Evolutionary conservation across 2,888 invertebrate species (phyloP).

Genomic region (Caradrina kadenii): DNA sequence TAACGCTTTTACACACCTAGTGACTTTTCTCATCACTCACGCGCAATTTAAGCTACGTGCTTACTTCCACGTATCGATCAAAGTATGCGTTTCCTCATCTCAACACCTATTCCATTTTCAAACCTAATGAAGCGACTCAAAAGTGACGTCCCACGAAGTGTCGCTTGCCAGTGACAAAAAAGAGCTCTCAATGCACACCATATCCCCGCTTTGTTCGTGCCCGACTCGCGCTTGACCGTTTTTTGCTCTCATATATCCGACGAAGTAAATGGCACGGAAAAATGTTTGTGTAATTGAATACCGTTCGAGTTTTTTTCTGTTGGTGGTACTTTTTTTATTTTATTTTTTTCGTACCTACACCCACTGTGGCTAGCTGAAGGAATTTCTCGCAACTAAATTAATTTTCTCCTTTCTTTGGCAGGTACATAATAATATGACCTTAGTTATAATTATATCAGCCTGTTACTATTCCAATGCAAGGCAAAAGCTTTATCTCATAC

Average conservation of each 20-base stretch:
- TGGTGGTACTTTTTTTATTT: slow-evolving; percentile 33
- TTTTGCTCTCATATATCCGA: slow-evolving; percentile 61
- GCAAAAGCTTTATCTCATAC: too few relatives aligned
- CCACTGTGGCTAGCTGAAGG: slow-evolving; percentile 11
- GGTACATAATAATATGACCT: background rate
- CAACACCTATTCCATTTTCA: slow-evolving; percentile 22
- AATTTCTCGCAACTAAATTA: background rate
- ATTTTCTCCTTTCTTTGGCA: background rate
- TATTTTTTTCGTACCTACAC: slow-evolving; percentile 9
- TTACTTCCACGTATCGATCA: slow-evolving; percentile 36
- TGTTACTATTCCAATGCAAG: too few relatives aligned
- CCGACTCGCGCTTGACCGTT: slow-evolving; percentile 54
- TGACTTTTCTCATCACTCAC: background rate
- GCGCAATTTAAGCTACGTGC: background rate
- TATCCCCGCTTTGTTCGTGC: slow-evolving; percentile 30
- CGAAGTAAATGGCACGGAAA: slow-evolving; percentile 64
- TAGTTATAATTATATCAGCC: too few relatives aligned
- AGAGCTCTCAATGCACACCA: slow-evolving; percentile 40
- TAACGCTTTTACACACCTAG: background rate
- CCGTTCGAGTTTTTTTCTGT: slow-evolving; percentile 40
- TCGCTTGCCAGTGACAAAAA: slow-evolving; percentile 39
- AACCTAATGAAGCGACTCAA: slow-evolving; percentile 38
- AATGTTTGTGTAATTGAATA: slow-evolving; percentile 67
- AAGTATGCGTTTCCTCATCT: slow-evolving; percentile 32
- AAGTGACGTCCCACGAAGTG: slow-evolving; percentile 24